Percentiles rank a stretch among this genome's conserved stretches.
Evolutionary conservation across 2,888 invertebrate species (phyloP).

Genomic region (Caenorhabditis sp.): DNA sequence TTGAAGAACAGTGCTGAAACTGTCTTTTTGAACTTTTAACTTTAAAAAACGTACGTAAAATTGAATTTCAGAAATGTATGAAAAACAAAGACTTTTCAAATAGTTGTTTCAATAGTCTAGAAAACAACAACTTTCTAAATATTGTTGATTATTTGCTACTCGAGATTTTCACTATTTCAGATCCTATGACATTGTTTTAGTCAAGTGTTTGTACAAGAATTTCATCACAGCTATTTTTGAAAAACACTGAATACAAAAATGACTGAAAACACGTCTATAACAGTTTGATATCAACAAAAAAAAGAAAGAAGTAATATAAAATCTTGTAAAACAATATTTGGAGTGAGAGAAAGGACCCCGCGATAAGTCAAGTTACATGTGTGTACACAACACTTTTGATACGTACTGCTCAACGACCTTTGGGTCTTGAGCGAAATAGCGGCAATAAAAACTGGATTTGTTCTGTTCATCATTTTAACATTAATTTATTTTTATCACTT

Average conservation of each 20-base stretch:
- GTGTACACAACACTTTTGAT: constrained; percentile 47
- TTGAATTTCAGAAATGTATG: too few species aligned
- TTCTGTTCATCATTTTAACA: too few species aligned
- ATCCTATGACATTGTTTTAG: not conserved
- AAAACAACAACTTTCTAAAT: not conserved
- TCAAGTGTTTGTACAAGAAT: not conserved
- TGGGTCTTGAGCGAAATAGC: not conserved
- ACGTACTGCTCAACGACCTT: constrained; percentile 6
- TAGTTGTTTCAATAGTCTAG: not conserved
- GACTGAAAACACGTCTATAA: not conserved
- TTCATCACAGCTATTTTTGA: not conserved
- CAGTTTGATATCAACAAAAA: not conserved
- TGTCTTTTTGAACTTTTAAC: too few species aligned
- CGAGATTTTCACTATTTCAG: too few species aligned
- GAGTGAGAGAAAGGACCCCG: constrained; percentile 16
- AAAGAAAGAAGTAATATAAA: not conserved
- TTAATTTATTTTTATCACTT: not conserved
- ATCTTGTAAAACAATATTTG: constrained; percentile 10
- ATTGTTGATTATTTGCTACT: too few species aligned
- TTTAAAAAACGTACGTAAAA: too few species aligned
- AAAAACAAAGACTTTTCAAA: not conserved
- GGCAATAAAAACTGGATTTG: not conserved
- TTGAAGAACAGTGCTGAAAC: not conserved
- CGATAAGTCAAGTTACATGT: constrained; percentile 39
- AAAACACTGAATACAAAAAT: not conserved